Conservation (phyloP, 64 coral and sea anemone species). For the Pocillopora damicornis region DNA sequence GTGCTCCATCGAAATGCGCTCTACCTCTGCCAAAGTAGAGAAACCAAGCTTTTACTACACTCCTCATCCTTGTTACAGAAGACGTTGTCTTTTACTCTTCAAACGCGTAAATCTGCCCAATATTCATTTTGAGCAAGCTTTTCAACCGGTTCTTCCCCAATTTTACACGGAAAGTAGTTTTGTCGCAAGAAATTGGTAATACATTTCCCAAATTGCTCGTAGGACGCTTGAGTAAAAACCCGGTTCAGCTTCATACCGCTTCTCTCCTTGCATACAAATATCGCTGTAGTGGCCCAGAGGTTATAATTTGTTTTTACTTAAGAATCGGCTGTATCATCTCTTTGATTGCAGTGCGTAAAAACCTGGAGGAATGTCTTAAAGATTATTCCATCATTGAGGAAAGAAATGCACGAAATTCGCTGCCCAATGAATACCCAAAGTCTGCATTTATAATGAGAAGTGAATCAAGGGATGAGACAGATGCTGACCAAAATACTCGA, state of each 20-base stretch:
- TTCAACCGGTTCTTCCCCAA: too few species aligned
- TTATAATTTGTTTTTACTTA: background rate
- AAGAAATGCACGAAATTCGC: slow-evolving; percentile 24
- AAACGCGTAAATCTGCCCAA: too few species aligned
- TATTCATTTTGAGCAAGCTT: too few species aligned
- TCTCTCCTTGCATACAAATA: background rate
- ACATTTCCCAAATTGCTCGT: too few species aligned
- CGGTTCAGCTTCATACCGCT: too few species aligned
- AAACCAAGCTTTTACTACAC: too few species aligned
- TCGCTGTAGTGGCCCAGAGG: background rate
- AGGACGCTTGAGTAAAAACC: background rate
- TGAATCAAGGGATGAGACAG: background rate
- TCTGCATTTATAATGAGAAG: background rate
- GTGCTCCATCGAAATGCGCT: too few species aligned
- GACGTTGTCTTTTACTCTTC: too few species aligned
- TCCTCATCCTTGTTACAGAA: too few species aligned
- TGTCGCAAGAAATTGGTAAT: too few species aligned
- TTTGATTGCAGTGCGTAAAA: slow-evolving; percentile 1
- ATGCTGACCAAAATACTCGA: background rate
- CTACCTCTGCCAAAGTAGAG: too few species aligned
- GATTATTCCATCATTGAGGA: background rate
- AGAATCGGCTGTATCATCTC: background rate
- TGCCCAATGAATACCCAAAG: background rate
- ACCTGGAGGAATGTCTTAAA: background rate
- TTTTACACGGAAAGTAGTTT: too few species aligned